phyloP scores from a whole-genome alignment of 2,888 invertebrate species.

The Aelia acuminata region DNA sequence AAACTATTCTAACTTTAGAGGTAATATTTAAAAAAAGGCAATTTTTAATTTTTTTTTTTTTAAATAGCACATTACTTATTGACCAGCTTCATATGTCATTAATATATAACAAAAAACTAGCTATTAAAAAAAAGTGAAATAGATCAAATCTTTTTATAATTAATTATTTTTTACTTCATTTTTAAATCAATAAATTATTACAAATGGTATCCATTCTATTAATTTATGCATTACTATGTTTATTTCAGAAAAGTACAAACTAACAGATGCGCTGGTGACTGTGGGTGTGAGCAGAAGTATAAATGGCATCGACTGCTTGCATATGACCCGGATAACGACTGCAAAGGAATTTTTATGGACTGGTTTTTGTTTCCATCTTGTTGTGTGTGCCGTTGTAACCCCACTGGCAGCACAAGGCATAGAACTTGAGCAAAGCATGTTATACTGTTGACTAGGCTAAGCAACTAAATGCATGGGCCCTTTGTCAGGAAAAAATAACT shows the following conservation, averaged over 20 bases:
- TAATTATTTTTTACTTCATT: neutral
- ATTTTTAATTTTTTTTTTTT: too few species aligned
- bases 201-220: neutral
- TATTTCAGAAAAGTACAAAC: slow-evolving; percentile 82
- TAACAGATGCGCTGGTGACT: slow-evolving; percentile 85
- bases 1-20: too few species aligned
- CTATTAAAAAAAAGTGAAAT: too few species aligned
- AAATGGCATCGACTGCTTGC: slow-evolving; percentile 89
- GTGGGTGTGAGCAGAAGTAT: slow-evolving; percentile 91
- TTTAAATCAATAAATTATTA: neutral
- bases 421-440: slow-evolving; percentile 49
- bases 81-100: too few species aligned
- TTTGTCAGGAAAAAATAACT: neutral
- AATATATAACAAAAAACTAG: too few species aligned
- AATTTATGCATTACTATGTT: slow-evolving; percentile 58
- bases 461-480: neutral
- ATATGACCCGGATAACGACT: slow-evolving; percentile 93
- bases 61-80: too few species aligned
- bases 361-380: slow-evolving; percentile 96
- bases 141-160: too few species aligned
- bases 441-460: slow-evolving; percentile 57
- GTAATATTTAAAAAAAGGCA: too few species aligned
- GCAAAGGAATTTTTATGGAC: slow-evolving; percentile 93
- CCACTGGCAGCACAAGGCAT: slow-evolving; percentile 62
- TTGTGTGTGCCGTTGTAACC: slow-evolving; percentile 83